Conservation (phyloP, 2,113 vertebrate species). For the Channa maculata region DNA sequence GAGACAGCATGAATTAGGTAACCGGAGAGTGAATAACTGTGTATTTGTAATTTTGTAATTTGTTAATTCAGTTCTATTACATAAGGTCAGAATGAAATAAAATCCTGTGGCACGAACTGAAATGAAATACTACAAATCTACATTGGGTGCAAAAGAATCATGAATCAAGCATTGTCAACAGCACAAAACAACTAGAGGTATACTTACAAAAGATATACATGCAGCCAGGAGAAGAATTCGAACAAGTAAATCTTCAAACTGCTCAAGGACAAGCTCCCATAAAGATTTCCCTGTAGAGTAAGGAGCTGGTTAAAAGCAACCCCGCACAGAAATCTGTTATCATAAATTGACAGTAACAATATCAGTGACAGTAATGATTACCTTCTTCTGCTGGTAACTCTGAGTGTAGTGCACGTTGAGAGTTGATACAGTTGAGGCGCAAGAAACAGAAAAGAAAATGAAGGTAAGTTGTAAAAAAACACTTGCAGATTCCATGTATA, state of each 20-base stretch:
- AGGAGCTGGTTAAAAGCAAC: constrained; percentile 16
- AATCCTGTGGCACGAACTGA: no score
- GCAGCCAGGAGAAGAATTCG: constrained; percentile 98
- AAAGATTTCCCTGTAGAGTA: constrained; percentile 92
- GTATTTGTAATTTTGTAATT: no score
- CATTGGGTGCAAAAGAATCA: not conserved
- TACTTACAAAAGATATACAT: constrained; percentile 99
- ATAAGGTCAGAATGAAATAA: not conserved
- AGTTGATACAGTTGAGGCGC: constrained; percentile 68
- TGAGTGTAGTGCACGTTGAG: constrained; percentile 61
- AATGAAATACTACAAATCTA: not conserved
- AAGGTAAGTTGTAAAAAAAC: constrained; percentile 1
- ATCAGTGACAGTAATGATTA: constrained; percentile 68
- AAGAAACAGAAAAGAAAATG: constrained; percentile 30
- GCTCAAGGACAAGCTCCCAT: constrained; percentile 96
- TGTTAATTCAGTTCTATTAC: not conserved
- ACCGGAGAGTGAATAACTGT: no score
- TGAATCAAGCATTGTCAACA: no score
- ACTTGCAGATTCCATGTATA: not conserved
- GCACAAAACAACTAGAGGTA: not conserved
- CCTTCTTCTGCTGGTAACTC: constrained; percentile 98
- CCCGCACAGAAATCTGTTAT: not conserved
- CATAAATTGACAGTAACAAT: constrained; percentile 3
- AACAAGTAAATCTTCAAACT: constrained; percentile 98
- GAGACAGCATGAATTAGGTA: not conserved